These are phyloP conservation scores for Athrips mouffetella DNA, from an alignment of 2,888 invertebrate genomes.

Conservation along the genomic window DNA sequence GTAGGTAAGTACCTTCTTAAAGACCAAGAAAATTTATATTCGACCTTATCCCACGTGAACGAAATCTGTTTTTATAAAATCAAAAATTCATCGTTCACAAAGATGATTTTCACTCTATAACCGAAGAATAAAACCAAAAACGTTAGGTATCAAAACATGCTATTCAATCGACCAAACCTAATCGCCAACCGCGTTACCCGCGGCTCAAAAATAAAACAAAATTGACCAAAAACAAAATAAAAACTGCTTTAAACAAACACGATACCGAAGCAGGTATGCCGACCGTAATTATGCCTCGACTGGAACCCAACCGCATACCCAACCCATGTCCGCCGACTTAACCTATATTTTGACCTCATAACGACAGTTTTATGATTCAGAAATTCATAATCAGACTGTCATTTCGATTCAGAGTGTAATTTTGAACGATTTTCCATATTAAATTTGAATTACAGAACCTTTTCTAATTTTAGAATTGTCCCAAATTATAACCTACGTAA, in stretches of 20 bases:
- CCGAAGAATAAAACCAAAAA: not conserved
- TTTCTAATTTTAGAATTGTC: not conserved
- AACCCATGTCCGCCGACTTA: slow-evolving; percentile 40
- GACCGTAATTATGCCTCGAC: slow-evolving; percentile 51
- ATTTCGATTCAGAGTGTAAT: slow-evolving; percentile 35
- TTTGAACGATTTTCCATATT: slow-evolving; percentile 21
- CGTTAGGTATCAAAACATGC: slow-evolving; percentile 15
- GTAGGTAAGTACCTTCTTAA: too few relatives aligned
- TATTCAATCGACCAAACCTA: slow-evolving; percentile 32
- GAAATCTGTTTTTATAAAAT: too few relatives aligned
- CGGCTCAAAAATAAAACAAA: slow-evolving; percentile 21
- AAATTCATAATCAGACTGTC: slow-evolving; percentile 34
- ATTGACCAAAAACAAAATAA: slow-evolving; percentile 36
- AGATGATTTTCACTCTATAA: not conserved
- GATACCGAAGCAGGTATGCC: slow-evolving; percentile 51
- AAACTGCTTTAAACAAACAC: slow-evolving; percentile 56
- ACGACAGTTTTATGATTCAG: slow-evolving; percentile 45
- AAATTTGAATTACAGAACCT: not conserved
- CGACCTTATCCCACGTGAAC: too few relatives aligned
- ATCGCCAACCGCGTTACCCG: slow-evolving; percentile 42
- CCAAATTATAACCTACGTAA: not conserved
- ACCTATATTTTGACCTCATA: slow-evolving; percentile 64
- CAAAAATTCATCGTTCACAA: not conserved
- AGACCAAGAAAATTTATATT: too few relatives aligned
- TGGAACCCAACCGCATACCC: slow-evolving; percentile 37